These are phyloP conservation scores for Orycteropus afer DNA, from an alignment of 2,113 vertebrate species.

Conservation along the genomic window DNA sequence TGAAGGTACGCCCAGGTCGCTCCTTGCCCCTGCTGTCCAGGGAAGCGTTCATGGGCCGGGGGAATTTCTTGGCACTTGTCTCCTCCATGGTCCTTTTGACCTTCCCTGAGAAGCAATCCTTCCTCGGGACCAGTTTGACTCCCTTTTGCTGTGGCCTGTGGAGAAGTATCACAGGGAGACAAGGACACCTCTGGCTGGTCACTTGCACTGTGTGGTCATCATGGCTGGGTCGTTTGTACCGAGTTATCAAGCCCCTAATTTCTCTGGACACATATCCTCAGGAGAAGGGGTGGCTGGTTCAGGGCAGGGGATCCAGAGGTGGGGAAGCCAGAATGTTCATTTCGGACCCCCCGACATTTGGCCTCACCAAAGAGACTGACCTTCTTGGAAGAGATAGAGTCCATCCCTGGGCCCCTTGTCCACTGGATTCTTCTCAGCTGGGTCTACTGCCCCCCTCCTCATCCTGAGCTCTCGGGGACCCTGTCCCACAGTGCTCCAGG, in stretches of 20 bases:
- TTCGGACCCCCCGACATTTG: background rate
- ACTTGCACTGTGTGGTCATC: background rate
- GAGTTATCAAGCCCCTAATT: background rate
- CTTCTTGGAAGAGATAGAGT: background rate
- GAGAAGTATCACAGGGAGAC: background rate
- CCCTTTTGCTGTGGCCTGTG: background rate
- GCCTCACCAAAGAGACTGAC: background rate
- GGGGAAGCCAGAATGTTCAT: background rate
- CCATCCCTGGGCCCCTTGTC: background rate
- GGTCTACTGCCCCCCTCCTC: background rate
- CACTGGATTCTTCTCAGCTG: background rate
- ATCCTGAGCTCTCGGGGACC: background rate
- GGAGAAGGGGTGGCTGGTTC: background rate
- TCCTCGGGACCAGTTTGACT: background rate
- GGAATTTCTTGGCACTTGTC: background rate
- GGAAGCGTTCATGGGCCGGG: background rate
- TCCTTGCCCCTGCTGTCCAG: background rate
- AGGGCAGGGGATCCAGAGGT: background rate
- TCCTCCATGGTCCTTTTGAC: background rate
- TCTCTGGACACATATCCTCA: background rate
- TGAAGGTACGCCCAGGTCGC: slow-evolving; percentile 87
- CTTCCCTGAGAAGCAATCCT: background rate
- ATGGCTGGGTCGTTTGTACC: background rate
- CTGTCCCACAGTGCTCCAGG: background rate
- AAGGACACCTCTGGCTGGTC: background rate